A percentile compares a stretch with the other conserved stretches of the same genome.
These are phyloP conservation scores for Malurus melanocephalus DNA, from an alignment of 2,113 vertebrate genomes.

Conservation along the genomic window DNA sequence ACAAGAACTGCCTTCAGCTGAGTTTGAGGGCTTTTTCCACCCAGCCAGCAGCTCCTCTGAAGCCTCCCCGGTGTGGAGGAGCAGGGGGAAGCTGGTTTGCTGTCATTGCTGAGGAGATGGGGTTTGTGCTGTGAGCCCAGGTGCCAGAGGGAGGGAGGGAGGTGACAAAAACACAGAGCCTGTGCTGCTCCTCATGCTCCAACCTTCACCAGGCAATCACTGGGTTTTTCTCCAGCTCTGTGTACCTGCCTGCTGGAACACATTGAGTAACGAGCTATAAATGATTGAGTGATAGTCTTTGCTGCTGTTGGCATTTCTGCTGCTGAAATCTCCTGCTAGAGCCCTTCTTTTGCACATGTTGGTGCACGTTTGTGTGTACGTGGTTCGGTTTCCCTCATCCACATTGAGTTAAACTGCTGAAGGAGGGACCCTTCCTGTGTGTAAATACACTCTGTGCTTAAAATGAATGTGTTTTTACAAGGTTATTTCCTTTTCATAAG, in stretches of 20 bases:
- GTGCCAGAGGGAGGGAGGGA: not conserved
- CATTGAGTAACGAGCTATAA: not conserved
- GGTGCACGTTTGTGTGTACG: not conserved
- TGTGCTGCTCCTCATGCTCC: not conserved
- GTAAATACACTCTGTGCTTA: constrained; percentile 1
- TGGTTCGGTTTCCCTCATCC: not conserved
- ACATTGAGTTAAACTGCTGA: not conserved
- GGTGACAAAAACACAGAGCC: not conserved
- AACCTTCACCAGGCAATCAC: not conserved
- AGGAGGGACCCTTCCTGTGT: constrained; percentile 25
- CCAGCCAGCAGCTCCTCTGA: not conserved
- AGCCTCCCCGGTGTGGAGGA: not conserved
- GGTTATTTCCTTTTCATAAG: constrained; percentile 10
- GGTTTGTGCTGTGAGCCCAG: not conserved
- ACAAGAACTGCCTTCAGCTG: rapidly evolving
- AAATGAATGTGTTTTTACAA: constrained; percentile 13
- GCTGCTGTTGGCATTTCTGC: constrained; percentile 6
- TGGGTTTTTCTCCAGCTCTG: not conserved
- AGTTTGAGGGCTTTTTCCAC: not conserved
- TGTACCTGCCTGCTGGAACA: not conserved
- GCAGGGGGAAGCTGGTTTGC: not conserved
- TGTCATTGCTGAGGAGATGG: not conserved
- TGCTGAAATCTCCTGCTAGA: not conserved
- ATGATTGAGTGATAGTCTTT: not conserved
- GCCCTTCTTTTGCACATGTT: not conserved